These are phyloP conservation scores for Zygogramma bicolorata DNA, from an alignment of 2,888 invertebrate species.

Conservation along the genomic window DNA sequence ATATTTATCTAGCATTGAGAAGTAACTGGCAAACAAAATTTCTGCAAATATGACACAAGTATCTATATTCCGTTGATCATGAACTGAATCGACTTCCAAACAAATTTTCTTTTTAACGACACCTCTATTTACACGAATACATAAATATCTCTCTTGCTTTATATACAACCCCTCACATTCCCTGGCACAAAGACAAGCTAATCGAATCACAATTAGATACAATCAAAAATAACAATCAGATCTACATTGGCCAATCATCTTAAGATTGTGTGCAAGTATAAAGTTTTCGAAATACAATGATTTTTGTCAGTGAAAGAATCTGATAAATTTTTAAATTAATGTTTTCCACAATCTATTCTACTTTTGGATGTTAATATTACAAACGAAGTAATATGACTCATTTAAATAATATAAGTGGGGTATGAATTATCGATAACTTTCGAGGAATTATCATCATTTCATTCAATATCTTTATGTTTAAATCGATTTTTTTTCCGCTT, in stretches of 20 bases:
- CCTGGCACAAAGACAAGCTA: slow-evolving; percentile 41
- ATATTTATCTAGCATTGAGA: not conserved
- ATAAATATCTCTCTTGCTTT: slow-evolving; percentile 37
- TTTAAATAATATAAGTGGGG: no score
- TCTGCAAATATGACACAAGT: slow-evolving; percentile 9
- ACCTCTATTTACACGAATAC: slow-evolving; percentile 41
- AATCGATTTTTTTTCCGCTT: no score
- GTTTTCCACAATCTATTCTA: no score
- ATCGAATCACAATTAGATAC: slow-evolving; percentile 39
- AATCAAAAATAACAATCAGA: slow-evolving; percentile 18
- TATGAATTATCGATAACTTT: no score
- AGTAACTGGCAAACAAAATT: not conserved
- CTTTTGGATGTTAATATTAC: no score
- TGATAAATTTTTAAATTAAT: not conserved
- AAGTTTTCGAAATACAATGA: not conserved
- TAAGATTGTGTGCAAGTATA: not conserved
- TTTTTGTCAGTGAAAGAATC: no score
- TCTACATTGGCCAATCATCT: not conserved
- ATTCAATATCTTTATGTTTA: no score
- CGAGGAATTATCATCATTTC: no score
- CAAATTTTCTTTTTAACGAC: not conserved
- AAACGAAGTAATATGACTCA: no score
- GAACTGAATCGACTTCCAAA: not conserved
- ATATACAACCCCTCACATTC: slow-evolving; percentile 42
- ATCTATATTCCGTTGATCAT: slow-evolving; percentile 22